A percentile compares a stretch with the other conserved stretches of the same genome.
phyloP scores from a whole-genome alignment of 2,888 invertebrate genomes.

The Tetanocera ferruginea region DNA sequence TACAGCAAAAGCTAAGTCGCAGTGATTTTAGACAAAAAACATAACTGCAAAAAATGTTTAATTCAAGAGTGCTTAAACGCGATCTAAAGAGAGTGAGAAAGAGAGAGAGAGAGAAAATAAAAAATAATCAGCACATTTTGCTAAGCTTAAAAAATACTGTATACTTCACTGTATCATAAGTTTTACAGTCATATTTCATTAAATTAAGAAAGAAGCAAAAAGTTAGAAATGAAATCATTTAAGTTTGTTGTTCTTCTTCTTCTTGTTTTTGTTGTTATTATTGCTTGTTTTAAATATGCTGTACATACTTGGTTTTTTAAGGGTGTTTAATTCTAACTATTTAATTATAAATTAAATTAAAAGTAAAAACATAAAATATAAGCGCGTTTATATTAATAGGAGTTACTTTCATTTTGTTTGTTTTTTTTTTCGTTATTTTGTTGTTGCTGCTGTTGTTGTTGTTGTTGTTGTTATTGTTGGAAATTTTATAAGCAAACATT shows the following conservation, averaged over 20 bases:
- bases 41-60: too few species aligned
- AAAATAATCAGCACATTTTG: too few species aligned
- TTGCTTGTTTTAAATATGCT: constrained; percentile 27
- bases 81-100: too few species aligned
- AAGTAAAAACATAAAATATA: constrained; percentile 34
- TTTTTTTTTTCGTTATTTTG: constrained; percentile 11
- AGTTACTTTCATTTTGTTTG: constrained; percentile 12
- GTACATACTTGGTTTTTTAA: constrained; percentile 27
- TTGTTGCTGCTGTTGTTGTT: background rate
- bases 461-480: background rate
- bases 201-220: too few species aligned
- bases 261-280: constrained; percentile 11
- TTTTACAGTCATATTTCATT: background rate
- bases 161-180: background rate
- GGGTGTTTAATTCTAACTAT: constrained; percentile 33
- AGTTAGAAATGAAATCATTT: background rate
- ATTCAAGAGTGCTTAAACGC: too few species aligned
- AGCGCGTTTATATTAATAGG: constrained; percentile 36
- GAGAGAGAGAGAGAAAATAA: too few species aligned
- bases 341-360: constrained; percentile 34
- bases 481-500: background rate
- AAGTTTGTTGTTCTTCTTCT: background rate
- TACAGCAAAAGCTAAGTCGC: too few species aligned
- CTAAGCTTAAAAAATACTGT: too few species aligned
- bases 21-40: too few species aligned